Base-by-base conservation (phyloP, 2,888 invertebrate genomes). In the Torymus auratus region DNA sequence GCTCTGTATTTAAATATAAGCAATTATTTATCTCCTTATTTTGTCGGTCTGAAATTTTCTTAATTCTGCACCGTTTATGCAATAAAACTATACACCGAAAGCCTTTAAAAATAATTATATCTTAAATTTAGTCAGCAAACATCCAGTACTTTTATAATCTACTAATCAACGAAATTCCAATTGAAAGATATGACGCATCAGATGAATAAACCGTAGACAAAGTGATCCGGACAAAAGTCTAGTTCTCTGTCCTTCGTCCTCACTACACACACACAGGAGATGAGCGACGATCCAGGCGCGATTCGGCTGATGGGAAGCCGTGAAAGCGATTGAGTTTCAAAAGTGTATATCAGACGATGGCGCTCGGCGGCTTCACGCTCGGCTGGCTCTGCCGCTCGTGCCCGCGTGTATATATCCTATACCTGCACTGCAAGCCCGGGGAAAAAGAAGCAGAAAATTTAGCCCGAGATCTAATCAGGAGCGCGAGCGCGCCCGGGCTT, bases 241-340 rank as follows among this genome's bases (percentile, higher is more conserved):
- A 28, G 41, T 7, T 41, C 41, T 41, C 41, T 41, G 41, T 41
- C 41, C 41, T 41, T 41, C 41, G 41, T 41, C 41, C 41, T 41
- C 41, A 7, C 41, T 41, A 41, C 7, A 41, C 41, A 41, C 41
- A 41, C 7, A 41, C 7, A 41, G 7, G 5, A 5, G 56, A 62
- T 5, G 20, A 20, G 7, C 69, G 41, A 64, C 20, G 55, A 64
- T 55, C 55, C 62, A 28, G 58, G 67, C 28, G 55, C 69, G 64
- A 62, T 70, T 69, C 70, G 56, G 53, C 41, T 41, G 41, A 69
- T 70, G 65, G 17, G 71, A 71, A 76, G 80, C 80, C 74, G 61
- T 71, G 80, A 80, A 80, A 76, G 76, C 75, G 71, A 78, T 78
- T 73, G 78, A 78, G 74, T 81, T 70, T 81, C 81, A 67, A 78